Evolutionary conservation across 2,113 vertebrate species (phyloP).

Genomic region (Cyprinodon brontotheroides): DNA sequence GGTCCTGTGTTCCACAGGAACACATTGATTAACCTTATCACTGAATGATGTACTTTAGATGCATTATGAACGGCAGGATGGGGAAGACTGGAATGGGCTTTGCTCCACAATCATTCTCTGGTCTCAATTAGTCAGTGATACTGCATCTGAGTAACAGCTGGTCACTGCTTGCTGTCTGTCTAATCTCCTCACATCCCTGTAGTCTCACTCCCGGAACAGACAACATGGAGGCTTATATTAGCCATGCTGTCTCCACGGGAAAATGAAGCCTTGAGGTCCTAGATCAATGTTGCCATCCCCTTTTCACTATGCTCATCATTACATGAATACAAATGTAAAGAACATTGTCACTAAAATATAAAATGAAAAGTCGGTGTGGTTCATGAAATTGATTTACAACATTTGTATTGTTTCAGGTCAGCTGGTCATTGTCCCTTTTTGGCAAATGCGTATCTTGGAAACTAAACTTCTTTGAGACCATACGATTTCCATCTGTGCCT

Average conservation of each 20-base stretch:
- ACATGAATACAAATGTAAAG: constrained; percentile 50
- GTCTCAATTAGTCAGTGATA: constrained; percentile 82
- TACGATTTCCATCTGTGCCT: too few relatives aligned
- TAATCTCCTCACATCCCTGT: too few relatives aligned
- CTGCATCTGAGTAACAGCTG: constrained; percentile 82
- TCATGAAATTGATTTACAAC: constrained; percentile 44
- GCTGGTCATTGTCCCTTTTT: background rate
- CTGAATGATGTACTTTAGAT: constrained; percentile 73
- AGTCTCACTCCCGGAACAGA: too few relatives aligned
- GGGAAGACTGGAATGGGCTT: constrained; percentile 55
- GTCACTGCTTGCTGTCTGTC: constrained; percentile 79
- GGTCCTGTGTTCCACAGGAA: constrained; percentile 61
- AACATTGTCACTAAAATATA: constrained; percentile 31
- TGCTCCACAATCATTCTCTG: constrained; percentile 67
- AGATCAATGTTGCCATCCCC: constrained; percentile 75
- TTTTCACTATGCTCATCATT: constrained; percentile 64
- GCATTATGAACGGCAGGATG: constrained; percentile 63
- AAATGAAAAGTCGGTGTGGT: constrained; percentile 56
- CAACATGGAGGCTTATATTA: constrained; percentile 83
- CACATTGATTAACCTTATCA: constrained; percentile 79
- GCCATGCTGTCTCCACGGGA: constrained; percentile 78
- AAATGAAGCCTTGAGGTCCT: constrained; percentile 76
- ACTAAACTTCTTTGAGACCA: too few relatives aligned
- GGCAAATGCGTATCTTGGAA: background rate
- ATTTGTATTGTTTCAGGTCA: background rate